These are phyloP conservation scores for Leucosticte australis DNA, from an alignment of 2,113 vertebrate genomes.

Conservation along the genomic window DNA sequence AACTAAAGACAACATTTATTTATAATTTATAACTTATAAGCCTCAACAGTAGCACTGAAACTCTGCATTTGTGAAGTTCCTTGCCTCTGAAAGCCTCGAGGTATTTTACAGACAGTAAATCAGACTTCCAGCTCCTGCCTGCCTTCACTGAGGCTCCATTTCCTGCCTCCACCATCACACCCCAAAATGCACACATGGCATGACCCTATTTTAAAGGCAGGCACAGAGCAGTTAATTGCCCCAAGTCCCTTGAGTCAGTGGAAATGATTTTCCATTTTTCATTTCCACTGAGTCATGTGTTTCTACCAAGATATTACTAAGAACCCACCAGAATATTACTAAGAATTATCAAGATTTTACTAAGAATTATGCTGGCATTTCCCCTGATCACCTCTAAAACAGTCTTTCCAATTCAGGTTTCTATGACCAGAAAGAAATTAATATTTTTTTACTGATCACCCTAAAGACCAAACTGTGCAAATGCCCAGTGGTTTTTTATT, in stretches of 20 bases:
- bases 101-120: background rate
- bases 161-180: background rate
- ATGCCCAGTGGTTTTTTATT: background rate
- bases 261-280: slow-evolving; percentile 18
- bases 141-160: background rate
- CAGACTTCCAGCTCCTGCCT: background rate
- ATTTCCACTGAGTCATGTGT: slow-evolving; percentile 17
- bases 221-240: background rate
- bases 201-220: background rate
- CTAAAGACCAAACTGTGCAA: background rate
- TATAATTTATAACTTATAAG: background rate
- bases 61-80: background rate
- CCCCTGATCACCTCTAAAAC: background rate
- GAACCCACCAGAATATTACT: background rate
- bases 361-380: background rate
- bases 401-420: background rate
- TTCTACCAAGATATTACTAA: slow-evolving; percentile 20
- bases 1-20: background rate
- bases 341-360: background rate
- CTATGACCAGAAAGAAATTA: background rate
- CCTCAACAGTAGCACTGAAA: background rate
- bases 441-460: background rate
- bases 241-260: background rate
- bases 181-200: background rate
- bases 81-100: background rate